Conservation (phyloP, 53 echinoderm and acorn worm genomes). For the Echinarachnius parma region DNA sequence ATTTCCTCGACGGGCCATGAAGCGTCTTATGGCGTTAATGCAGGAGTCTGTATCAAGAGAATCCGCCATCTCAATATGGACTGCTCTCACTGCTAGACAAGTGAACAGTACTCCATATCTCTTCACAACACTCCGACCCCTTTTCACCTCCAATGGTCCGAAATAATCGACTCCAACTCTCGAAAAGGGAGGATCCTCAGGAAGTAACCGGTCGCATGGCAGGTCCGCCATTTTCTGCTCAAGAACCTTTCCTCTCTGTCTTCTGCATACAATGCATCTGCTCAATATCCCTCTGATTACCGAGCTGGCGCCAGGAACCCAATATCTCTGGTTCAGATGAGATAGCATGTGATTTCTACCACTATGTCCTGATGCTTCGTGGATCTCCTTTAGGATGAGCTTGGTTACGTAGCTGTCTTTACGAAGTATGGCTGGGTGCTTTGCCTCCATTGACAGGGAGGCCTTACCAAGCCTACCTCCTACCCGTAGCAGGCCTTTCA, state of each 20-base stretch:
- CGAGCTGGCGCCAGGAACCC: slow-evolving; percentile 50
- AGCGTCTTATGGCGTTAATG: slow-evolving; percentile 42
- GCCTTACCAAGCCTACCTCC: too few species aligned
- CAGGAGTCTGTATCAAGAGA: slow-evolving; percentile 54
- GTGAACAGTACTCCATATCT: slow-evolving; percentile 61
- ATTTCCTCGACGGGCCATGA: slow-evolving; percentile 46
- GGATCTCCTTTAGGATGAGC: slow-evolving; percentile 51
- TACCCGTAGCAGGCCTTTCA: too few species aligned
- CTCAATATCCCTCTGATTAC: slow-evolving; percentile 14
- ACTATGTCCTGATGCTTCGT: slow-evolving; percentile 32
- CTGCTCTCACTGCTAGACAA: slow-evolving; percentile 37
- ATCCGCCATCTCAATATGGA: slow-evolving; percentile 52
- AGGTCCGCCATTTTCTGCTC: slow-evolving; percentile 59
- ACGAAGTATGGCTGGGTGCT: too few species aligned
- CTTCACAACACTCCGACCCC: slow-evolving; percentile 42
- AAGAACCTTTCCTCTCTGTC: slow-evolving; percentile 25
- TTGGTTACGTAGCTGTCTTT: slow-evolving; percentile 47
- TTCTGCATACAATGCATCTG: slow-evolving; percentile 16
- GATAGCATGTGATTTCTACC: slow-evolving; percentile 43
- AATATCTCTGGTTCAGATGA: slow-evolving; percentile 48
- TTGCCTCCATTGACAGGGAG: too few species aligned
- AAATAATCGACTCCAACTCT: slow-evolving; percentile 57
- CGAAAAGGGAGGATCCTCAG: slow-evolving; percentile 56
- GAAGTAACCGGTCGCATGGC: slow-evolving; percentile 29
- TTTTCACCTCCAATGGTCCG: slow-evolving; percentile 58